Conservation (phyloP, 1,140 invertebrate genomes). For the Bradynema listronoti region DNA sequence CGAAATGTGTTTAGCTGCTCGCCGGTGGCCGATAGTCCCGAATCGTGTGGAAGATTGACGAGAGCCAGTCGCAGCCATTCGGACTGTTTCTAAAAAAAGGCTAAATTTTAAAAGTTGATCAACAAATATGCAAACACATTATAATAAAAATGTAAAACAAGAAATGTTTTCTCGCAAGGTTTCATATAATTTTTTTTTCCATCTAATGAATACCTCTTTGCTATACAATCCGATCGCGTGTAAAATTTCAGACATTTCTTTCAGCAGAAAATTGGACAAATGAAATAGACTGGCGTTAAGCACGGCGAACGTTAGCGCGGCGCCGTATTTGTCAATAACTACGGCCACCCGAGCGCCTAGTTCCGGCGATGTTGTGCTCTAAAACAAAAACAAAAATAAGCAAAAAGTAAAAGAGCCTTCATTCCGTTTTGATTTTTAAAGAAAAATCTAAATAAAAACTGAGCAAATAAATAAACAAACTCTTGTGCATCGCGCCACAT, state of each 20-base stretch:
- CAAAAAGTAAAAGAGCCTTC: no score
- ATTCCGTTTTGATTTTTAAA: no score
- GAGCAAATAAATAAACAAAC: no score
- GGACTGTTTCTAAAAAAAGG: slow-evolving; percentile 18
- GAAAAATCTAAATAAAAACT: no score
- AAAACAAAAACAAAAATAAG: no score
- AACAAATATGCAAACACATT: no score
- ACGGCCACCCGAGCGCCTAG: slow-evolving; percentile 4
- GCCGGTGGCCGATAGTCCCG: slow-evolving; percentile 35
- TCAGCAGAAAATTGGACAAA: slow-evolving; percentile 24
- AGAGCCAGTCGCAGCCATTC: slow-evolving; percentile 30
- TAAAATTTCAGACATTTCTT: slow-evolving; percentile 37
- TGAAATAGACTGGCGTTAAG: slow-evolving; percentile 25
- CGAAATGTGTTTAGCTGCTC: slow-evolving; percentile 27
- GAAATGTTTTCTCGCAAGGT: no score
- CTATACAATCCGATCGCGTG: slow-evolving; percentile 18
- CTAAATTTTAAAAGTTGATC: no score
- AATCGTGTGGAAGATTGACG: slow-evolving; percentile 27
- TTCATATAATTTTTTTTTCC: neutral
- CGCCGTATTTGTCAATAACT: slow-evolving; percentile 21
- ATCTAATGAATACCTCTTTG: slow-evolving; percentile 17
- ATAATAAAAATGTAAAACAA: no score
- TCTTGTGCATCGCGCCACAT: slow-evolving; percentile 10
- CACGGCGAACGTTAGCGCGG: slow-evolving; percentile 15
- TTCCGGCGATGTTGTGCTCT: neutral